Conservation (phyloP, 2,888 invertebrate genomes). For the Clitarchus hookeri region DNA sequence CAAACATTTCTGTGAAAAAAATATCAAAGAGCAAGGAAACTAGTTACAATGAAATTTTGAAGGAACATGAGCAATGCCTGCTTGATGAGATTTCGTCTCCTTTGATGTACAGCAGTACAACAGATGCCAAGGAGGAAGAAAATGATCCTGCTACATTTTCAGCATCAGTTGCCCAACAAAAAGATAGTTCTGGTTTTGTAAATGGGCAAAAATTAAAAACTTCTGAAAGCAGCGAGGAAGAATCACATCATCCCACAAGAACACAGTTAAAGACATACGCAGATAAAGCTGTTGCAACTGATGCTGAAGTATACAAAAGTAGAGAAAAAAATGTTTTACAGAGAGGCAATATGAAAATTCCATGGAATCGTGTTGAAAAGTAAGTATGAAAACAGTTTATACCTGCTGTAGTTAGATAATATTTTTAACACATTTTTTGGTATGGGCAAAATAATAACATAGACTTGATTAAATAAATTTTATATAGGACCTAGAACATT, state of each 20-base stretch:
- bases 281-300: neutral
- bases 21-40: neutral
- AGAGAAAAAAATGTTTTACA: neutral
- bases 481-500: too few species aligned
- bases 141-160: too few species aligned
- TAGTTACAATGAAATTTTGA: neutral
- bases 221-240: too few species aligned
- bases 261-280: neutral
- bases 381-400: neutral
- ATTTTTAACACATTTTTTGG: too few species aligned
- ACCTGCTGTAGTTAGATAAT: too few species aligned
- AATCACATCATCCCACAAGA: neutral
- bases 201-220: too few species aligned
- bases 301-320: neutral
- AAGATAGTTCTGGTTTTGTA: too few species aligned
- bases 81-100: neutral
- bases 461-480: too few species aligned
- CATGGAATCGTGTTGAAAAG: neutral
- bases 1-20: neutral
- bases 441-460: too few species aligned
- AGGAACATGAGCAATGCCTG: neutral
- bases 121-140: neutral
- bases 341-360: neutral
- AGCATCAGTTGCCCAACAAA: too few species aligned
- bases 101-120: neutral